These are phyloP conservation scores for Aphyosemion australe DNA, from an alignment of 2,113 vertebrate species.

Conservation along the genomic window DNA sequence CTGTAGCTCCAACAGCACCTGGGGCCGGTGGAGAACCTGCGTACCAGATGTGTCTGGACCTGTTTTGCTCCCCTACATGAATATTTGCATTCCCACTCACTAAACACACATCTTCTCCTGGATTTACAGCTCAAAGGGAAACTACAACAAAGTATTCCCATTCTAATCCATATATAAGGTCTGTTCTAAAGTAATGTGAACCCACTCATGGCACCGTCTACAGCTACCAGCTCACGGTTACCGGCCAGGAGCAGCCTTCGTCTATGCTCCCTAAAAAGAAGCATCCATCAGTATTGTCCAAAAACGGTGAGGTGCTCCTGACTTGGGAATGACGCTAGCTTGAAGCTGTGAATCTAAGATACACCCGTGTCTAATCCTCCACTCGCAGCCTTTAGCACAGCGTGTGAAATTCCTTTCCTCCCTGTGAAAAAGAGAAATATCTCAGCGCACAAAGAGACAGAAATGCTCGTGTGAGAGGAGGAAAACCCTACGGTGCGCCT, in stretches of 20 bases:
- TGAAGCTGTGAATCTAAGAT: conserved; percentile 49
- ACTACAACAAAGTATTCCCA: neutral
- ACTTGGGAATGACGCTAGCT: conserved; percentile 37
- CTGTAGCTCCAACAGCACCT: conserved; percentile 52
- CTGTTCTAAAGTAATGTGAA: conserved; percentile 32
- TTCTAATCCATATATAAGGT: neutral
- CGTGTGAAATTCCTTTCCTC: conserved; percentile 57
- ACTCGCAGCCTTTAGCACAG: conserved; percentile 36
- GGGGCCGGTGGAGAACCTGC: conserved; percentile 49
- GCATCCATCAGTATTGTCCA: conserved; percentile 7
- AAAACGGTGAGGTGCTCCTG: conserved; percentile 24
- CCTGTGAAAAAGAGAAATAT: conserved; percentile 16
- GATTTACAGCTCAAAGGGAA: neutral
- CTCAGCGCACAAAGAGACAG: conserved; percentile 14
- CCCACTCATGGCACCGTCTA: conserved; percentile 26
- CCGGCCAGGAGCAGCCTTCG: conserved; percentile 13
- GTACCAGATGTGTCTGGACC: conserved; percentile 68
- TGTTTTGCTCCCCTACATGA: conserved; percentile 42
- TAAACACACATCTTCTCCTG: conserved; percentile 23
- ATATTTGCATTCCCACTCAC: conserved; percentile 37
- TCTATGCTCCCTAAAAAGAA: conserved; percentile 19
- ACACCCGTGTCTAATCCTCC: conserved; percentile 43
- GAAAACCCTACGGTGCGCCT: conserved; percentile 31
- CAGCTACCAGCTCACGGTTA: conserved; percentile 1
- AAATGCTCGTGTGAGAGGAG: conserved; percentile 23